phyloP scores from a whole-genome alignment of 2,797 vertebrate genomes.

The Buceros bicornis region DNA sequence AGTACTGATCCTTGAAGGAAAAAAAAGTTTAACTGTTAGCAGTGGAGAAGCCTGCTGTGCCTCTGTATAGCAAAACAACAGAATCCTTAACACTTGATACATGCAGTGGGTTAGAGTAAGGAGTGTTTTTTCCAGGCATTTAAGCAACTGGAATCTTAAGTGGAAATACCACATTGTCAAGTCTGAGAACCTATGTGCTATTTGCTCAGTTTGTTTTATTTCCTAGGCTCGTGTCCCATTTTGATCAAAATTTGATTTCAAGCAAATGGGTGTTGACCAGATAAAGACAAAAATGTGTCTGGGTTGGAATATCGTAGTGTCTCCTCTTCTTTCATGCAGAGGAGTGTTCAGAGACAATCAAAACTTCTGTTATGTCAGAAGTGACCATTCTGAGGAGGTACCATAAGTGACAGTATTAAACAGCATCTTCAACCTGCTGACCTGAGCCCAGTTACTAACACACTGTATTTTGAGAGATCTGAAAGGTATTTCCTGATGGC shows the following conservation, averaged over 20 bases:
- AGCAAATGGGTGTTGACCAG: not conserved
- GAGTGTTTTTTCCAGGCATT: not conserved
- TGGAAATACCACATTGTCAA: not conserved
- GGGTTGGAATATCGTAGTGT: not conserved
- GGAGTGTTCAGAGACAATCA: not conserved
- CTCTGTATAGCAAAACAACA: not conserved
- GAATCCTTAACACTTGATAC: not conserved
- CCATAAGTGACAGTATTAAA: not conserved
- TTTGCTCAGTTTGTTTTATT: not conserved
- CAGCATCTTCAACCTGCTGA: not conserved
- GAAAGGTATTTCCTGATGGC: not conserved
- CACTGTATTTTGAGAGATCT: constrained; percentile 20
- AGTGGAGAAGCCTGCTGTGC: not conserved
- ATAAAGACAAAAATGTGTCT: not conserved
- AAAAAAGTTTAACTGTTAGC: not conserved
- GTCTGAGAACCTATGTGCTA: not conserved
- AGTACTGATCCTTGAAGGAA: not conserved
- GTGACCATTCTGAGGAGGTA: not conserved
- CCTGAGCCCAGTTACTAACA: not conserved
- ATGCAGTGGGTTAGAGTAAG: not conserved
- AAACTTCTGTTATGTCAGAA: constrained; percentile 2
- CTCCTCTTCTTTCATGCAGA: not conserved
- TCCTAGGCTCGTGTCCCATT: not conserved
- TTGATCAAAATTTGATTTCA: constrained; percentile 13
- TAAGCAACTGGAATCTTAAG: not conserved